phyloP scores from a whole-genome alignment of 2,888 invertebrate species.

The Aspidiotus destructor region DNA sequence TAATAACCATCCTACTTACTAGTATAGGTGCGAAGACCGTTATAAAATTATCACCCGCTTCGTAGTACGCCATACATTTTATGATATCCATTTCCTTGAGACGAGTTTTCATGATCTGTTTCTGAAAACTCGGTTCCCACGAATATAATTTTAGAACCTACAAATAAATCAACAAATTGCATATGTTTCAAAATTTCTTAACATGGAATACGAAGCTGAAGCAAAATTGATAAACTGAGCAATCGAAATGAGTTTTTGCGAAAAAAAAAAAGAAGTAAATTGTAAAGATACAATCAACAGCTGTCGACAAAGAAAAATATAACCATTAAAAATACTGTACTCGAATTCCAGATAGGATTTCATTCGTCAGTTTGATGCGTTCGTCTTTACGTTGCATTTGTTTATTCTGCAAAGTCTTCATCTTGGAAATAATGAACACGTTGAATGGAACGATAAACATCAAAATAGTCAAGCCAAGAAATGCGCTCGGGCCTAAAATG shows the following conservation, averaged over 20 bases:
- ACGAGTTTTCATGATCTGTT: slow-evolving; percentile 49
- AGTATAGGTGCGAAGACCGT: slow-evolving; percentile 55
- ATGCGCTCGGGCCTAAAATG: slow-evolving; percentile 46
- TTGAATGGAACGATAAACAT: slow-evolving; percentile 51
- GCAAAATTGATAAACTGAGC: too few relatives aligned
- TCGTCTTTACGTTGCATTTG: slow-evolving; percentile 51
- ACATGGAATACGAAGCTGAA: too few relatives aligned
- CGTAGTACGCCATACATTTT: slow-evolving; percentile 49
- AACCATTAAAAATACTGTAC: slow-evolving; percentile 21
- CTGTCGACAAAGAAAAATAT: too few relatives aligned
- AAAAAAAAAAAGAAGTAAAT: too few relatives aligned
- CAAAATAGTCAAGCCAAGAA: slow-evolving; percentile 49
- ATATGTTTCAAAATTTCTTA: too few relatives aligned
- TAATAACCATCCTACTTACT: slow-evolving; percentile 40
- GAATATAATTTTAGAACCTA: slow-evolving; percentile 53
- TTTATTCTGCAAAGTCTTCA: slow-evolving; percentile 44
- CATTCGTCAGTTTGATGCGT: slow-evolving; percentile 44
- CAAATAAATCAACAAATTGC: slow-evolving; percentile 28
- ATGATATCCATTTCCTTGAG: slow-evolving; percentile 49
- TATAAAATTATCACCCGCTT: slow-evolving; percentile 49
- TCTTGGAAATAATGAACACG: slow-evolving; percentile 43
- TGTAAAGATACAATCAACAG: too few relatives aligned
- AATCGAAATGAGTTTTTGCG: too few relatives aligned
- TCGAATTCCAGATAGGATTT: slow-evolving; percentile 38
- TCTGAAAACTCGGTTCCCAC: slow-evolving; percentile 53